Conservation (phyloP, 2,113 vertebrate species). For the Marmota monax region DNA sequence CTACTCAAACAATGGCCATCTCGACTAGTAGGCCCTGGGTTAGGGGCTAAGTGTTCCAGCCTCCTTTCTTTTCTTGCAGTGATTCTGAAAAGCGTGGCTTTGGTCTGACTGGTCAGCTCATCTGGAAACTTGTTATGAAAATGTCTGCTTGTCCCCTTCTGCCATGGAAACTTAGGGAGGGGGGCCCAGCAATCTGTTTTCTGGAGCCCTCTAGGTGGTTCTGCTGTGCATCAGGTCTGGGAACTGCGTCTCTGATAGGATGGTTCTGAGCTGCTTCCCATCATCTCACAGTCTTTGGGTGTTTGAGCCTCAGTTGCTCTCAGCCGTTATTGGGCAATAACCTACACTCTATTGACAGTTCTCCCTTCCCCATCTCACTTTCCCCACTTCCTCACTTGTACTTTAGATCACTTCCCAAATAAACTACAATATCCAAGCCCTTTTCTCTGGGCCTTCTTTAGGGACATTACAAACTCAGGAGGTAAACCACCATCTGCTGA, state of each 20-base stretch:
- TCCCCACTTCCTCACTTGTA: not conserved
- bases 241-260: not conserved
- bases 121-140: not conserved
- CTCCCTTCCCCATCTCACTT: not conserved
- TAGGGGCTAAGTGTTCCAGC: not conserved
- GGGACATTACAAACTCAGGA: not conserved
- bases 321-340: not conserved
- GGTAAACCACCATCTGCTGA: not conserved
- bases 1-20: not conserved
- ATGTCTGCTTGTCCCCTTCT: not conserved
- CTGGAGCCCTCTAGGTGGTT: not conserved
- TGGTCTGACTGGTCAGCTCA: not conserved
- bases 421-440: not conserved
- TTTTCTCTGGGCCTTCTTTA: slow-evolving; percentile 1
- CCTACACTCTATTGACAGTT: not conserved
- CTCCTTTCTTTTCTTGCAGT: not conserved
- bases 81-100: not conserved
- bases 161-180: not conserved
- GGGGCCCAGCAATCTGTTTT: not conserved
- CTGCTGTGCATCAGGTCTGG: not conserved
- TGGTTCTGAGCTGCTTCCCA: not conserved
- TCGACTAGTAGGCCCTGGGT: not conserved
- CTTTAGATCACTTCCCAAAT: not conserved
- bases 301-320: not conserved
- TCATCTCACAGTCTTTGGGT: not conserved